A percentile compares a stretch with the other conserved stretches of the same genome.
Conservation (phyloP, 64 coral and sea anemone genomes). For the Porites australiensis region DNA sequence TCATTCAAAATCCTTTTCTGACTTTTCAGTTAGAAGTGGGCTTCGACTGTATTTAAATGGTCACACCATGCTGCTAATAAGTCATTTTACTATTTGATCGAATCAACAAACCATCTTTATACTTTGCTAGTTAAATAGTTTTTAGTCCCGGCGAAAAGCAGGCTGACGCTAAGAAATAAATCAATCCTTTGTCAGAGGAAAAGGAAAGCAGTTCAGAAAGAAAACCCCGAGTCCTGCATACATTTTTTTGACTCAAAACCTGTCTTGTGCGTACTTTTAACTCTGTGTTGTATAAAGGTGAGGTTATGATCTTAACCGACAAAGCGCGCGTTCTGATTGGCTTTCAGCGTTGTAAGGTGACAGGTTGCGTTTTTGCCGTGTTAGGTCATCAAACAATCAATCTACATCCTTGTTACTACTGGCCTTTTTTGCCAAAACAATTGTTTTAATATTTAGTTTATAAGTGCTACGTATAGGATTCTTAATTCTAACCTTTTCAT, state of each 20-base stretch:
- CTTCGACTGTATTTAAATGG: too few relatives aligned
- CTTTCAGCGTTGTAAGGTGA: neutral
- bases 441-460: conserved; percentile 26
- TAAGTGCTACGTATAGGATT: neutral
- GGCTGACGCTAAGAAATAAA: too few relatives aligned
- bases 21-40: too few relatives aligned
- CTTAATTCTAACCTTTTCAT: neutral
- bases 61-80: too few relatives aligned
- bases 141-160: too few relatives aligned
- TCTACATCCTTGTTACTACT: neutral
- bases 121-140: too few relatives aligned
- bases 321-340: conserved; percentile 22
- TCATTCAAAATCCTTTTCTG: too few relatives aligned
- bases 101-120: too few relatives aligned
- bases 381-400: conserved; percentile 26
- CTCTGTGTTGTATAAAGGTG: conserved; percentile 8
- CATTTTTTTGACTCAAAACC: neutral
- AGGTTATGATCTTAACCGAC: conserved; percentile 14
- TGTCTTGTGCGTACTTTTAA: neutral
- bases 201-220: too few relatives aligned
- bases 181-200: too few relatives aligned
- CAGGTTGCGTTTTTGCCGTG: conserved; percentile 38
- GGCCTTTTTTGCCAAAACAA: conserved; percentile 23
- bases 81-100: too few relatives aligned
- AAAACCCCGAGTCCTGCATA: neutral